Conservation (phyloP, 2,888 invertebrate species). For the Epirrhoe tristata region DNA sequence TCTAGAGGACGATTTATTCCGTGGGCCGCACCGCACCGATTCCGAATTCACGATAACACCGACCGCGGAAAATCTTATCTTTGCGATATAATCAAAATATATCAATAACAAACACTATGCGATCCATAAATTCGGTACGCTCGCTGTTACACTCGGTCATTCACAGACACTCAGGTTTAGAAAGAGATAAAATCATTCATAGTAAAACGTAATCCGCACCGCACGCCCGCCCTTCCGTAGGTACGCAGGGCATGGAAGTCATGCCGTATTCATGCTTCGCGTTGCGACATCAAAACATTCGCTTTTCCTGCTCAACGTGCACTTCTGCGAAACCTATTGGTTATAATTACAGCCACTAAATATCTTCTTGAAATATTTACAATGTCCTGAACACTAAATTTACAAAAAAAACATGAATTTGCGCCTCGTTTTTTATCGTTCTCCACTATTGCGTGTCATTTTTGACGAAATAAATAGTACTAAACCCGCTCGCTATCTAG, state of each 20-base stretch:
- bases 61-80: constrained; percentile 68
- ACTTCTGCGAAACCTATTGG: constrained; percentile 56
- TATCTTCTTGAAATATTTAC: constrained; percentile 65
- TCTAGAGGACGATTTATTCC: constrained; percentile 68
- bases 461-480: constrained; percentile 76
- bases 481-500: constrained; percentile 29
- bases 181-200: constrained; percentile 86
- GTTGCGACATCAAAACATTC: constrained; percentile 78
- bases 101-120: constrained; percentile 83
- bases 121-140: constrained; percentile 83
- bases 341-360: constrained; percentile 58
- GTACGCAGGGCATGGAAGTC: constrained; percentile 85
- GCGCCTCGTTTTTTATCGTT: constrained; percentile 82
- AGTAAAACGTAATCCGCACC: constrained; percentile 82
- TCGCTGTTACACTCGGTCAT: constrained; percentile 84
- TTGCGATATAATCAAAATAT: constrained; percentile 77
- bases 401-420: constrained; percentile 76
- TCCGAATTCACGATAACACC: constrained; percentile 68
- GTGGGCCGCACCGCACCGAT: constrained; percentile 61
- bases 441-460: constrained; percentile 83
- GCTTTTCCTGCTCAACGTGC: constrained; percentile 57
- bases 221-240: constrained; percentile 80
- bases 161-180: constrained; percentile 83
- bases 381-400: constrained; percentile 63
- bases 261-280: constrained; percentile 79